Percentiles rank a stretch among this genome's conserved stretches.
Evolutionary conservation across 2,888 invertebrate species (phyloP).

Genomic region (Alsophila aescularia): DNA sequence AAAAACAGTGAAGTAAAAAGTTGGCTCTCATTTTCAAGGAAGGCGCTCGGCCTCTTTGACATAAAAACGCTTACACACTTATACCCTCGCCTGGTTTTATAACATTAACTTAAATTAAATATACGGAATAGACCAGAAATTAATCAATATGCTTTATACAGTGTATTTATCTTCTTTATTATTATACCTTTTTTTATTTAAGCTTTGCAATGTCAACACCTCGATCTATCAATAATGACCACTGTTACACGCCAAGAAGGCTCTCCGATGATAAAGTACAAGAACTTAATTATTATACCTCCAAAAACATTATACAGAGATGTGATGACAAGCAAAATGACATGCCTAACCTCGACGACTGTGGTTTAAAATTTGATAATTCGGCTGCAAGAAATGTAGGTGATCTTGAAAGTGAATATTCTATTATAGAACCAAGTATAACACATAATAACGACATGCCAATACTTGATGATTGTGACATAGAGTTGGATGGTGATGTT

Average conservation of each 20-base stretch:
- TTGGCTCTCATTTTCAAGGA: too few relatives aligned
- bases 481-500: conserved; percentile 9
- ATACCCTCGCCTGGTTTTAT: too few relatives aligned
- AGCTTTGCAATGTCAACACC: conserved; percentile 72
- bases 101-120: too few relatives aligned
- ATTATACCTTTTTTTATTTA: conserved; percentile 12
- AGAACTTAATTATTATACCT: conserved; percentile 25
- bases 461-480: conserved; percentile 1
- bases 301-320: conserved; percentile 16
- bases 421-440: not conserved
- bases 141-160: too few relatives aligned
- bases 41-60: too few relatives aligned
- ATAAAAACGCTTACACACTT: too few relatives aligned
- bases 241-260: conserved; percentile 54
- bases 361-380: not conserved
- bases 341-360: conserved; percentile 29
- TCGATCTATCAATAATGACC: conserved; percentile 52
- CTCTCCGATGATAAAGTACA: conserved; percentile 34
- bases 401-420: not conserved
- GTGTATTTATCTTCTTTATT: too few relatives aligned
- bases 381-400: not conserved
- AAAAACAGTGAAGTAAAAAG: too few relatives aligned
- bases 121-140: too few relatives aligned
- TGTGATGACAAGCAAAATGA: conserved; percentile 18
- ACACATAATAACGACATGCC: conserved; percentile 13